Base-by-base conservation (phyloP, 2,888 invertebrate genomes). In the Colletes collaris region DNA sequence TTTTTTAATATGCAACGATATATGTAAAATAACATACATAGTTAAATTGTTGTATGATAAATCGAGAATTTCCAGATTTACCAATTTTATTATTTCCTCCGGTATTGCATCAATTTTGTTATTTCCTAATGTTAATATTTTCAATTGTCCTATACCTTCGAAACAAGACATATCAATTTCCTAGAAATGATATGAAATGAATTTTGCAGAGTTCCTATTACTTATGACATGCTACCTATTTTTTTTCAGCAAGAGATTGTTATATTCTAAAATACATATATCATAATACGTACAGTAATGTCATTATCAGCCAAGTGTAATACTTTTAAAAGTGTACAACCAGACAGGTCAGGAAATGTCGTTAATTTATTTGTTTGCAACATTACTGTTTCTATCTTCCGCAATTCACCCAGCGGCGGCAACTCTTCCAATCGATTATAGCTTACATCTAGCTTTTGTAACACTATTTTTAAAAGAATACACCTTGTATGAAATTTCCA, bases 221-320 rank as follows among this genome's bases (percentile, higher is more conserved):
- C 27, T 27, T 2, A 52, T 7, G 6, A 16, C n/a, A 52, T 13
- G 2, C 27, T 27, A 27, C 27, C 27, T 27, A 27, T 27, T 27
- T 27, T 27, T 27, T 27, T 27, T 27, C 27, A 27, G 27, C 27
- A 27, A 27, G 27, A 2, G 27, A 27, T 27, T 27, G 7, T 52
- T 67, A n/a, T 76, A 13, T 49, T 19, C 53, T 49, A 56, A 49
- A 8, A 64, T 37, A 53, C 67, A 52, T 58, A 50, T 69, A 50
- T 35, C 59, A 62, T 58, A 56, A 63, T 88, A 91, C 89, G 81
- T 93, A 96, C 97, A 94, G 95, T 95, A 76, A 98, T 96, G 86
- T 93, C 95, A 94, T 98, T 98, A 92, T 97, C 97, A 68, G 97
- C 96, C 88, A 97, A 94, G 93, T 97, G 96, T 70, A 98, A 93